phyloP scores from a whole-genome alignment of 2,888 invertebrate species.

The Megastigmus dorsalis region DNA sequence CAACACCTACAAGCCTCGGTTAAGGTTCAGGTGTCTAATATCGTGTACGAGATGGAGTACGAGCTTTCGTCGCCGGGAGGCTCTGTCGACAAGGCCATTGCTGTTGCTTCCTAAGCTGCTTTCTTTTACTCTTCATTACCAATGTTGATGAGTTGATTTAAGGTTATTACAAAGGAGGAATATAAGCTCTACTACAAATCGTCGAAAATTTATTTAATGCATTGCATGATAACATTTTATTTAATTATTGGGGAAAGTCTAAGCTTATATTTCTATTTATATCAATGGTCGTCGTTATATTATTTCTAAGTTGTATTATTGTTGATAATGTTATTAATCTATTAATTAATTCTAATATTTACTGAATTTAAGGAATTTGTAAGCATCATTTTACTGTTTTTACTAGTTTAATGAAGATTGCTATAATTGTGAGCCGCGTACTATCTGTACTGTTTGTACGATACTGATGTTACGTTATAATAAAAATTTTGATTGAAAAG shows the following conservation, averaged over 20 bases:
- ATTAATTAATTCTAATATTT: background rate
- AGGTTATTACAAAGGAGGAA: no score
- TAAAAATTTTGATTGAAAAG: conserved; percentile 37
- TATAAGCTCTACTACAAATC: no score
- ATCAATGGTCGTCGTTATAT: no score
- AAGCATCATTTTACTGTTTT: background rate
- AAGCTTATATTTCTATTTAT: no score
- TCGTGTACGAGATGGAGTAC: conserved; percentile 61
- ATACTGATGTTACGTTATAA: conserved; percentile 21
- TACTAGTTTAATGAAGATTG: conserved; percentile 3
- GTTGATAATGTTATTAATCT: background rate
- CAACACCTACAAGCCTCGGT: conserved; percentile 61
- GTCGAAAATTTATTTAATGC: no score
- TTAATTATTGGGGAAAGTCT: no score
- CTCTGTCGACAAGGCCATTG: background rate
- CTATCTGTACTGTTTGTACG: background rate
- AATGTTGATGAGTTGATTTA: background rate
- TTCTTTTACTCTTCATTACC: background rate
- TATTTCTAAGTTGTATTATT: background rate
- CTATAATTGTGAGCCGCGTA: background rate
- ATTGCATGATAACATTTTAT: no score
- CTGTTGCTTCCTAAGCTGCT: background rate
- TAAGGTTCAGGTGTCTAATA: conserved; percentile 61
- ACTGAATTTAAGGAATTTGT: conserved; percentile 6
- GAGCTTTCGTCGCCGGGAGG: conserved; percentile 56